Base-by-base conservation (phyloP, 2,797 vertebrate species). In the Sebastes iracundus region DNA sequence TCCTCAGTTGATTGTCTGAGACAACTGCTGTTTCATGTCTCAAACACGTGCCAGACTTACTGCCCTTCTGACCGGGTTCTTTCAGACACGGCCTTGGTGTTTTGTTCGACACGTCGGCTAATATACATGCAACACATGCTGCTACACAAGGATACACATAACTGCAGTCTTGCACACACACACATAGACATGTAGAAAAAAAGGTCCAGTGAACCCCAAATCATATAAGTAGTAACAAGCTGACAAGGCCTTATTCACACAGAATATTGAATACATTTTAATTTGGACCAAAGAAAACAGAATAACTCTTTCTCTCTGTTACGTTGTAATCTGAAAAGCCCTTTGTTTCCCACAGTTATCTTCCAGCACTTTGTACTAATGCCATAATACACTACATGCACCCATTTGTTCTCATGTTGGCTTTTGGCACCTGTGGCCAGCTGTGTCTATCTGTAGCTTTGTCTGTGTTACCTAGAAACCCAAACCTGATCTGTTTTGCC, bases 391-490 rank as follows among this genome's bases (percentile, higher is more conserved):
- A 28, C 30, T 2, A 11, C 72, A 22, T 25, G 10, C 60, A 42
- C 13, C 35, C 72, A n/a, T 84, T n/a, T 59, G 30, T 81, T 62
- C 33, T 49, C 71, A 14, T 46, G 64, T 14, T 30, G 25, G 6
- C 64, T 46, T 33, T 28, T 23, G 32, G 30, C 81, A 82, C n/a
- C 55, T 82, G 79, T 27, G 16, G 25, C 30, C 78, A 79, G 38
- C 58, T 82, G 59, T 30, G 27, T 64, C 65, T 35, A n/a, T 81
- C 67, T 64, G 53, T 1, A 53, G 30, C 22, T 70, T 7, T 38
- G 71, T 83, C 53, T 61, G 33, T 7, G 7, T 2, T 25, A 46
- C 22, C 11, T 68, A 32, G 28, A 58, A 60, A 75, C 59, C 33
- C 72, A 68, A 33, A 74, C 27, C 35, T 12, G 33, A 18, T 4